Evolutionary conservation across 2,888 invertebrate genomes (phyloP).

Genomic region (Elegia similella): DNA sequence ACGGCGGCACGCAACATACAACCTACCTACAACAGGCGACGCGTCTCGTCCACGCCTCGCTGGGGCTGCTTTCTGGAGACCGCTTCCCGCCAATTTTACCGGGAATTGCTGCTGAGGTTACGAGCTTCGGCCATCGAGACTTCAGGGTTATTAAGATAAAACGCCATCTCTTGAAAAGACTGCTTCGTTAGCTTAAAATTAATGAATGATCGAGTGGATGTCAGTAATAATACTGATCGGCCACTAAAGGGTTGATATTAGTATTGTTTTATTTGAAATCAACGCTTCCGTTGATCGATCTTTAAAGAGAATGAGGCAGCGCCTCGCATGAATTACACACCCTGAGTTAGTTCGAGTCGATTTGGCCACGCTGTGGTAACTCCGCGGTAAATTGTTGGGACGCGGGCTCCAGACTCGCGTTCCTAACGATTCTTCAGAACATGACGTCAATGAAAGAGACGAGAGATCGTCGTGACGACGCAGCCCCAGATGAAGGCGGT

Average conservation of each 20-base stretch:
- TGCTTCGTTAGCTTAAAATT: conserved; percentile 15
- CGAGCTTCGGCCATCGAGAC: conserved; percentile 16
- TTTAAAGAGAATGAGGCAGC: background rate
- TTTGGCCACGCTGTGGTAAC: conserved; percentile 25
- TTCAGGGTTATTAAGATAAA: conserved; percentile 9
- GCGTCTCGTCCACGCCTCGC: conserved; percentile 47
- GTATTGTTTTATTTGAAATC: background rate
- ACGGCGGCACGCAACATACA: conserved; percentile 52
- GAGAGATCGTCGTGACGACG: conserved; percentile 32
- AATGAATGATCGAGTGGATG: conserved; percentile 10
- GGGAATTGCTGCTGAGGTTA: conserved; percentile 14
- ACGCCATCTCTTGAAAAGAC: conserved; percentile 11
- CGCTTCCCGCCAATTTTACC: conserved; percentile 26
- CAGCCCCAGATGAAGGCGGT: conserved; percentile 67
- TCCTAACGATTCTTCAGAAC: conserved; percentile 14
- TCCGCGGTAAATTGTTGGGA: conserved; percentile 26
- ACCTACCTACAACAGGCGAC: conserved; percentile 52
- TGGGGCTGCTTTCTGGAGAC: conserved; percentile 41
- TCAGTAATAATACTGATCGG: conserved; percentile 9
- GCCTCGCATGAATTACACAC: conserved; percentile 6
- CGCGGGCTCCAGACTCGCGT: conserved; percentile 25
- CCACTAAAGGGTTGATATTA: conserved; percentile 6
- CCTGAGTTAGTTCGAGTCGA: conserved; percentile 11
- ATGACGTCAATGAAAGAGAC: conserved; percentile 16
- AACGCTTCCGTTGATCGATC: conserved; percentile 2